Conservation (phyloP, 37 sponge, comb jelly and placozoan species). For the Geodia barretti region DNA sequence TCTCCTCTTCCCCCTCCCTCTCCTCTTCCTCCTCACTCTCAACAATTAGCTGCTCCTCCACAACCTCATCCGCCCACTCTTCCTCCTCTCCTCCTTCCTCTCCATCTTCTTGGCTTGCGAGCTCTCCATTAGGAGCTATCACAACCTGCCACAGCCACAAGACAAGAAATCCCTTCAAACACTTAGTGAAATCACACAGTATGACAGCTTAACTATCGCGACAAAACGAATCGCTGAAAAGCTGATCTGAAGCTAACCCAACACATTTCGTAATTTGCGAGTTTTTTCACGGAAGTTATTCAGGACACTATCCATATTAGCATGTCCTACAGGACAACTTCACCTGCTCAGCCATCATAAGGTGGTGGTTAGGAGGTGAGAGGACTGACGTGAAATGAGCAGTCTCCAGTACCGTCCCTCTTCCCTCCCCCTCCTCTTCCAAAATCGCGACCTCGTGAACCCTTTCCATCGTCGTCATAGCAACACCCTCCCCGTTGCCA, state of each 20-base stretch:
- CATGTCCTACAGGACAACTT: no score
- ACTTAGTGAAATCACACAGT: no score
- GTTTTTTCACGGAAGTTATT: no score
- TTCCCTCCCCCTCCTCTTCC: background rate
- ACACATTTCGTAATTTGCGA: no score
- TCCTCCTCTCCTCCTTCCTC: background rate
- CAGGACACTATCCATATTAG: no score
- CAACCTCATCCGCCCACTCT: background rate
- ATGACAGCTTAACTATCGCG: no score
- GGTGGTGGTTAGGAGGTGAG: background rate
- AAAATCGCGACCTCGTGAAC: background rate
- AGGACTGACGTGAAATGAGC: background rate
- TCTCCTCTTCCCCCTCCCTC: background rate
- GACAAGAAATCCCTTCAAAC: background rate
- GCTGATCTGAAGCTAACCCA: no score
- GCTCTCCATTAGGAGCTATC: background rate
- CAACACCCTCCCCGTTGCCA: background rate
- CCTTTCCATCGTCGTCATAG: background rate
- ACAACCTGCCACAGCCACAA: background rate
- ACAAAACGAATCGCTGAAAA: no score
- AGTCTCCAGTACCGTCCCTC: background rate
- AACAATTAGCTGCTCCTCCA: background rate
- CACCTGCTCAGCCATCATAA: background rate
- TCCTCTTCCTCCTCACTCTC: background rate
- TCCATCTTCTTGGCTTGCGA: background rate